Base-by-base conservation (phyloP, 2,113 vertebrate genomes). In the Cervus canadensis region DNA sequence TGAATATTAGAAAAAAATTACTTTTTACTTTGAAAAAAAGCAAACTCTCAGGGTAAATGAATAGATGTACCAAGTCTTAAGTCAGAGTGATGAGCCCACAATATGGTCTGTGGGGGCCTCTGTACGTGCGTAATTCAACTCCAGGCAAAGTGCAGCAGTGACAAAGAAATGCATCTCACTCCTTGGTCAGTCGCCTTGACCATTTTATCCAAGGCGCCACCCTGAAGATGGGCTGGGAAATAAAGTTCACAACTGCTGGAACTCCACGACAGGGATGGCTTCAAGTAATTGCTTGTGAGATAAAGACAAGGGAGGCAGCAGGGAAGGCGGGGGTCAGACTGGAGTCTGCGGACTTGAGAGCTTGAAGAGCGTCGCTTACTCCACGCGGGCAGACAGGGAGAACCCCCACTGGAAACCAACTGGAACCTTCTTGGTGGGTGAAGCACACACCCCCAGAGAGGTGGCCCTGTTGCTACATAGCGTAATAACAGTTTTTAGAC, bases 191-290 rank as follows among this genome's bases (percentile, higher is more conserved):
- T 83, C 0, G 0, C 7, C 11, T 67, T 71, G 64, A 56, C 23
- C 17, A 36, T 84, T 87, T 57, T 28, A 67, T 52, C 87, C 4
- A 54, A n/a, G 43, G 36, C 25, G 26, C 33, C 33, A 40, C 28
- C 16, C 64, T 4, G n/a, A 88, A 94, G 36, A 90, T 30, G 50
- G 14, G 48, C 81, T 90, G 54, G 59, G 82, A 89, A 97, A 87
- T 52, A 52, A 88, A 92, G 48, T 17, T 59, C 90, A 52, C 81
- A 40, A 33, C 54, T 33, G 7, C 5, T 14, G 0, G 7, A 95
- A 54, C 76, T 59, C 84, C 26, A 6, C 56, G 40, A 25, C 57
- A 79, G 13, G 3, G 48, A 26, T 26, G 13, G 25, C 78, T 76
- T 43, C n/a, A 25, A 16, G n/a, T 16, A 7, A 83, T 2, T 60